Evolutionary conservation across 2,113 vertebrate species (phyloP), one percentile per base, ranked within the genome.

Genomic region (Oplegnathus fasciatus): DNA sequence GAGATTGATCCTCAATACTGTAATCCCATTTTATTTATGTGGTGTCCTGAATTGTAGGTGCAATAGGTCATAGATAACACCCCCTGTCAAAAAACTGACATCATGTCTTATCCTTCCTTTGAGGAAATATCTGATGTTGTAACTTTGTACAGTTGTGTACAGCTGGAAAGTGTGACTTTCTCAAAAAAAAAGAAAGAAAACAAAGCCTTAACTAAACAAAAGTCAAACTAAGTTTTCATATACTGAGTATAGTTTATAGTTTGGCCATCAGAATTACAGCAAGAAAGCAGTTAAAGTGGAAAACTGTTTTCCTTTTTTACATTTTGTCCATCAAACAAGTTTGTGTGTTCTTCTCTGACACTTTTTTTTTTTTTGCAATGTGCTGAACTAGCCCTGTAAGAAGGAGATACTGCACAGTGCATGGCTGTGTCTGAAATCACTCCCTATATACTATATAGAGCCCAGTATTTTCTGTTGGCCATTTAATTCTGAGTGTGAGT

Each of bases 21-120:
- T 74, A 8, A 75, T 70, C 24, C 10, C 18, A 22, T 64, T 71
- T 80, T 84, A 65, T 82, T 86, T 73, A 74, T 76, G 9, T 40
- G 26, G 24, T 75, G 40, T 42, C 17, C 30, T 50, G 46, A 83
- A 58, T 32, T 57, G 57, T 44, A 28, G 11, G 0, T 30, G 5
- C 15, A 74, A 28, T 28, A 18, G 18, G 10, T 46, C 48, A 34
- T 67, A 46, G 26, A 75, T 75, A 62, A 64, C n/a, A 75, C 17
- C 69, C 9, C 6, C 46, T 42, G 24, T 57, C n/a, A 40, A 26
- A 61, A 76, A 52, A 64, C 14, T 69, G 67, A 26, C 40, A 24
- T 37, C 0, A 50, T 52, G 40, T 52, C 6, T 58, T 40, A 50
- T 28, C 55, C 7, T 66, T 15, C 15, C 20, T 69, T 4, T 55